These are phyloP conservation scores for Microcaecilia unicolor DNA, from an alignment of 2,797 vertebrate species.

Conservation along the genomic window DNA sequence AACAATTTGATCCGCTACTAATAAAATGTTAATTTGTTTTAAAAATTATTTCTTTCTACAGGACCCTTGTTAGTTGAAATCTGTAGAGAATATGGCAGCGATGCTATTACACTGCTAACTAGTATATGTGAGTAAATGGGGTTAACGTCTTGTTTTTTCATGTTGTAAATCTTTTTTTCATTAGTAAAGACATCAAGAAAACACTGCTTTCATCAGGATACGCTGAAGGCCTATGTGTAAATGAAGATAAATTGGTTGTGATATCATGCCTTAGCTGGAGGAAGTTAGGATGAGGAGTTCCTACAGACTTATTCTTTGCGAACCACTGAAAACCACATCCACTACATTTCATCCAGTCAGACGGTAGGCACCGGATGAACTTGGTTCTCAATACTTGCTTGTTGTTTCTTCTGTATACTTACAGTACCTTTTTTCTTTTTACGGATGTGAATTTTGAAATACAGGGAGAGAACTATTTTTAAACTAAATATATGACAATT, in stretches of 20 bases:
- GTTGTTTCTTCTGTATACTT: too few species aligned
- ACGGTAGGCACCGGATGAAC: too few species aligned
- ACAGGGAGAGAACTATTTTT: not conserved
- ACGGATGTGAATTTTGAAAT: rapidly evolving
- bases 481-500: conserved; percentile 13
- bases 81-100: not conserved
- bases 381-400: too few species aligned
- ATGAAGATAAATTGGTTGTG: conserved; percentile 49
- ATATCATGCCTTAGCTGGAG: conserved; percentile 47
- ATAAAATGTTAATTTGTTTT: not conserved
- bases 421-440: too few species aligned
- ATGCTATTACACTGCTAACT: not conserved
- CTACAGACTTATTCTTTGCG: conserved; percentile 63
- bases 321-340: conserved; percentile 45
- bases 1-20: not conserved
- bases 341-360: conserved; percentile 50
- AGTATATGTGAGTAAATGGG: not conserved
- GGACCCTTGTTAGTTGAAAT: conserved; percentile 1
- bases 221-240: conserved; percentile 1
- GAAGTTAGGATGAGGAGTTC: conserved; percentile 59
- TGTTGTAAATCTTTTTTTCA: not conserved
- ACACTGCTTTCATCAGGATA: conserved; percentile 17
- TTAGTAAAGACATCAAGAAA: conserved; percentile 21
- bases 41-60: not conserved
- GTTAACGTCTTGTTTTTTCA: conserved; percentile 12